Base-by-base conservation (phyloP, 2,888 invertebrate species). In the Kuschelorhynchus macadamiae region DNA sequence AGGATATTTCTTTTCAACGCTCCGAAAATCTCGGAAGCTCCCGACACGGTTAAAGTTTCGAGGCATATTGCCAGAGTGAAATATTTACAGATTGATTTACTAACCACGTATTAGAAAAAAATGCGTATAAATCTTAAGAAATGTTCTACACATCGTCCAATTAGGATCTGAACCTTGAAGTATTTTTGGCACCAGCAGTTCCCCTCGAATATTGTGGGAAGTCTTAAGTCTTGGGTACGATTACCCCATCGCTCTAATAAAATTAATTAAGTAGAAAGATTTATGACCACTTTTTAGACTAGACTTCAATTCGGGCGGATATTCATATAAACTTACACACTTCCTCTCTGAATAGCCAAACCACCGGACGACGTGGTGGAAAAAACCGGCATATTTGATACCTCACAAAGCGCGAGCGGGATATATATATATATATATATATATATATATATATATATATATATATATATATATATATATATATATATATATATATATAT, bases 241-340 rank as follows among this genome's bases (percentile, higher is more conserved):
- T 52, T 47, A 52, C 52, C 52, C 52, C 20, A 20, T 52, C 39
- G 32, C 39, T 36, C 18, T 52, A 52, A 52, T 52, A 52, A 50
- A 52, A 39, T 52, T 52, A 52, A 52, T 52, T 52, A 52, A 52
- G 21, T 21, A 12, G 32, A 52, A 18, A 39, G 52, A 52, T 52
- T 52, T 52, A 52, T 39, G 52, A 21, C 52, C 39, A 20, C 14
- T 33, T 52, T 52, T 52, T 52, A 52, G 50, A 52, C 12, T 20
- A 18, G 33, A 17, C 52, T 52, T 52, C 18, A 39, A 39, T 52
- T 14, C 20, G 52, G 39, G 36, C 52, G 52, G 52, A 52, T 52
- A 52, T 52, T 52, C 52, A 21, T 39, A 39, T 52, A 36, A 52
- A 36, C 52, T 52, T 52, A 52, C 52, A 36, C 18, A 52, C 52